These are phyloP conservation scores for Pseudotriccus pelzelni DNA, from an alignment of 2,797 vertebrate genomes.

Conservation along the genomic window DNA sequence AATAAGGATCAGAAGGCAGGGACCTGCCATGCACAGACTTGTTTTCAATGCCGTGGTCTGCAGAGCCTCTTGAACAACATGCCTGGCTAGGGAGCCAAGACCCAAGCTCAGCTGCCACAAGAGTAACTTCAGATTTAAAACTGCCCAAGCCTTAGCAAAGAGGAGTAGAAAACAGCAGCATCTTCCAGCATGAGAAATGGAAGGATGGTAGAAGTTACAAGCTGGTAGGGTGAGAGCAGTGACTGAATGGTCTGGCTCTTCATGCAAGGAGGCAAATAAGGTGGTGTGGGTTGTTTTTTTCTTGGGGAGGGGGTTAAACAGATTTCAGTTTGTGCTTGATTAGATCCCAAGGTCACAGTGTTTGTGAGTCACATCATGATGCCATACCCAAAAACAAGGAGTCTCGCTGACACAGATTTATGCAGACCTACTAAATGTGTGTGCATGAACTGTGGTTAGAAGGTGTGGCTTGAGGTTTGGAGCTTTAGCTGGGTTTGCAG, in stretches of 20 bases:
- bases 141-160: background rate
- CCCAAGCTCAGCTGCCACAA: background rate
- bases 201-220: background rate
- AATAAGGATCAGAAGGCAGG: background rate
- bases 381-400: background rate
- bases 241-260: background rate
- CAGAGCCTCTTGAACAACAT: background rate
- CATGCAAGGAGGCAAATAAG: background rate
- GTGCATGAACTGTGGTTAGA: background rate
- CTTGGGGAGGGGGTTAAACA: background rate
- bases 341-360: background rate
- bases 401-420: background rate
- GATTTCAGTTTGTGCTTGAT: background rate
- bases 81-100: background rate
- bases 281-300: background rate
- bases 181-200: background rate
- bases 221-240: background rate
- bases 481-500: background rate
- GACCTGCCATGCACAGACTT: background rate
- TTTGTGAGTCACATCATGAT: background rate
- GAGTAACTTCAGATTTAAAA: background rate
- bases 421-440: conserved; percentile 13
- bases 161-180: background rate
- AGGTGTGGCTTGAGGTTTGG: background rate
- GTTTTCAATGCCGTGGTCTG: background rate